Conservation (phyloP, 2,113 vertebrate genomes). For the Rattus norvegicus region GRCr8 NC_086034.1:19990001-19990500, state of each 20-base stretch:
- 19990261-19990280: neutral
- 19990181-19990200: no score
- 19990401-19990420: neutral
- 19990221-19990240: neutral
- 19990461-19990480: neutral
- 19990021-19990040: no score
- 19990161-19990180: neutral
- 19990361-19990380: neutral
- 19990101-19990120: neutral
- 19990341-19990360: neutral
- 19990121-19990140: neutral
- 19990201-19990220: no score
- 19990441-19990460: neutral
- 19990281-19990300: neutral
- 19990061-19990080: neutral
- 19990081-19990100: neutral
- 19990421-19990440: no score
- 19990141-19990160: neutral
- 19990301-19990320: neutral
- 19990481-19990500: neutral
- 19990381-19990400: neutral
- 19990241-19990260: neutral
- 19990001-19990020: no score
- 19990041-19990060: neutral
- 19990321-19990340: neutral